phyloP scores from a whole-genome alignment of 2,113 vertebrate species.

The Cephalopholis sonnerati region DNA sequence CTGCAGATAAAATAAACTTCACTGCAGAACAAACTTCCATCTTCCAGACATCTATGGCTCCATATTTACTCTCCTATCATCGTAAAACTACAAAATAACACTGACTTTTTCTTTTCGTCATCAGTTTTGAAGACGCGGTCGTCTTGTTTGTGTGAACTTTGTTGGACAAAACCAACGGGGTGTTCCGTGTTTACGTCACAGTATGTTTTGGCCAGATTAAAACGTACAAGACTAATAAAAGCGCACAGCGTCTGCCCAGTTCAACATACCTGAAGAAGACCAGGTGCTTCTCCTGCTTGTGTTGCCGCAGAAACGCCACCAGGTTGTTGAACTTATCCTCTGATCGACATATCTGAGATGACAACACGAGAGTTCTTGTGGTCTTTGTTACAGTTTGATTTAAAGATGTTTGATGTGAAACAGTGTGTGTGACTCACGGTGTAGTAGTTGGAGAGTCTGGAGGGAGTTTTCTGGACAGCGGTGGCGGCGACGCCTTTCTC shows the following conservation, averaged over 20 bases:
- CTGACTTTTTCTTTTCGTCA: background rate
- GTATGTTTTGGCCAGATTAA: background rate
- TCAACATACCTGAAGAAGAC: conserved; percentile 93
- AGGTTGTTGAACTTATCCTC: conserved; percentile 96
- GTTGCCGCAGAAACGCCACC: conserved; percentile 92
- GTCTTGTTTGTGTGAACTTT: background rate
- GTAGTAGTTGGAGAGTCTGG: conserved; percentile 93
- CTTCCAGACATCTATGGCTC: background rate
- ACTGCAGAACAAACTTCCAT: no score
- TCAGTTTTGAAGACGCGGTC: background rate
- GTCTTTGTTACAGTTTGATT: background rate
- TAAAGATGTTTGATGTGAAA: background rate
- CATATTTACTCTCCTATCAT: background rate
- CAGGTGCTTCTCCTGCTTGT: conserved; percentile 93
- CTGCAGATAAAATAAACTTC: no score
- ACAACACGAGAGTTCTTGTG: background rate
- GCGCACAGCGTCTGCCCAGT: background rate
- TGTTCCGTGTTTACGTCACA: background rate
- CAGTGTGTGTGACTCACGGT: conserved; percentile 81
- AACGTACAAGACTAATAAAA: background rate
- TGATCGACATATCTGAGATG: conserved; percentile 88
- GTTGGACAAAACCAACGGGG: background rate
- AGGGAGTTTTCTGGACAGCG: conserved; percentile 91
- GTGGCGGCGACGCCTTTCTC: conserved; percentile 92
- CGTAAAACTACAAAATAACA: background rate